Evolutionary conservation across 2,797 vertebrate genomes (phyloP).

Genomic region (Bryconaethiops microstoma): DNA sequence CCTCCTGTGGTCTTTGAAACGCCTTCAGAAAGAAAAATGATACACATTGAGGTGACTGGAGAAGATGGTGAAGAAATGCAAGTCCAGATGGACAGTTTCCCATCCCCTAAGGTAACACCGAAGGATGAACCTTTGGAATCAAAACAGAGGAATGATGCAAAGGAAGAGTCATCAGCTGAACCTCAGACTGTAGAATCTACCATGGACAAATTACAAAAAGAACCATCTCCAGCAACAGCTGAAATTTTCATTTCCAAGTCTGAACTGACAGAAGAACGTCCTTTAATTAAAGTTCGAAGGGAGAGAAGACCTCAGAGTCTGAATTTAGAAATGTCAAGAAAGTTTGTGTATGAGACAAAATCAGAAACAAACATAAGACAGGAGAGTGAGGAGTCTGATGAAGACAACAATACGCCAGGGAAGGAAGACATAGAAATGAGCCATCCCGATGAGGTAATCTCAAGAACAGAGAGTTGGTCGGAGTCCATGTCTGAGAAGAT

Average conservation of each 20-base stretch:
- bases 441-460: conserved; percentile 35
- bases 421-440: conserved; percentile 52
- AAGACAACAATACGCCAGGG: conserved; percentile 67
- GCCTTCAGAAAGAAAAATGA: conserved; percentile 72
- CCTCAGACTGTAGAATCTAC: conserved; percentile 60
- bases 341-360: conserved; percentile 69
- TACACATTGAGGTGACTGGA: conserved; percentile 72
- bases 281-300: conserved; percentile 64
- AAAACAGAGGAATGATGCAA: conserved; percentile 19
- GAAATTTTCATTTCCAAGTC: neutral
- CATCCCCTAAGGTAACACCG: conserved; percentile 58
- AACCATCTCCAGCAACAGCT: conserved; percentile 47
- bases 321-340: conserved; percentile 73
- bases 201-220: conserved; percentile 65
- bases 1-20: conserved; percentile 61
- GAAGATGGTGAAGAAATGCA: conserved; percentile 75
- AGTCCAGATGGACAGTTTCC: conserved; percentile 73
- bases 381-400: conserved; percentile 71
- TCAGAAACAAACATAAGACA: conserved; percentile 68
- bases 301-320: conserved; percentile 79
- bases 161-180: conserved; percentile 55
- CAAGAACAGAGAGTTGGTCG: conserved; percentile 41
- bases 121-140: conserved; percentile 52
- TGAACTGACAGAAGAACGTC: conserved; percentile 57
- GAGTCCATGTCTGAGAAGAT: conserved; percentile 36